phyloP scores from a whole-genome alignment of 2,113 vertebrate species.

The Epinephelus moara region DNA sequence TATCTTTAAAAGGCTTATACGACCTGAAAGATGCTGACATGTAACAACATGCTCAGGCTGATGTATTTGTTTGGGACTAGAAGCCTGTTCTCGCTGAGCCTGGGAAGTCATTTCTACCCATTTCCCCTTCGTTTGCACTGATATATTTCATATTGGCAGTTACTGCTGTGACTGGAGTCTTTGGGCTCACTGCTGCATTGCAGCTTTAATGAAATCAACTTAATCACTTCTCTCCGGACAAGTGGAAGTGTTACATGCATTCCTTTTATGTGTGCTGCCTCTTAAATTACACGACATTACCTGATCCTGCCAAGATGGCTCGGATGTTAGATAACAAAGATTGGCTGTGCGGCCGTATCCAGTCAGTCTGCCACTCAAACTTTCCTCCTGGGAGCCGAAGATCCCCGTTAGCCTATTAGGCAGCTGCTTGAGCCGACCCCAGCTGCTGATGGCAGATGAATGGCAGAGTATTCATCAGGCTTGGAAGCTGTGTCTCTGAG shows the following conservation, averaged over 20 bases:
- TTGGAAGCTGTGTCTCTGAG: conserved; percentile 52
- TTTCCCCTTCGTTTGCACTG: conserved; percentile 38
- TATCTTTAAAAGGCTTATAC: conserved; percentile 37
- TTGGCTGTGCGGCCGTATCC: conserved; percentile 50
- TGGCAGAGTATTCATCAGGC: conserved; percentile 63
- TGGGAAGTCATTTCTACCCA: conserved; percentile 41
- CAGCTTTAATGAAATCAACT: conserved; percentile 69
- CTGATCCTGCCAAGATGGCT: conserved; percentile 52
- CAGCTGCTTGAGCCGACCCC: conserved; percentile 68
- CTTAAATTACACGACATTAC: conserved; percentile 41
- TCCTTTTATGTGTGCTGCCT: conserved; percentile 37
- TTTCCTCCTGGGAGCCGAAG: conserved; percentile 51
- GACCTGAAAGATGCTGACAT: conserved; percentile 52
- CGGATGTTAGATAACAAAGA: conserved; percentile 54
- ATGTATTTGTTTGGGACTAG: conserved; percentile 43
- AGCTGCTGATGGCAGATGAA: conserved; percentile 73
- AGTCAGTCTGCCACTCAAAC: conserved; percentile 72
- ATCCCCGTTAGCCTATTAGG: conserved; percentile 78
- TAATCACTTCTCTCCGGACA: conserved; percentile 61
- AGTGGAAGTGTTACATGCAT: conserved; percentile 36
- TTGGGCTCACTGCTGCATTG: conserved; percentile 61
- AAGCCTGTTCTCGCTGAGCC: conserved; percentile 24
- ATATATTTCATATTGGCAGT: conserved; percentile 64
- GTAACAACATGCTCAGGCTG: conserved; percentile 24
- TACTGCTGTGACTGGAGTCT: conserved; percentile 53